Conservation (phyloP, 2,797 vertebrate genomes). For the Capromys pilorides region DNA sequence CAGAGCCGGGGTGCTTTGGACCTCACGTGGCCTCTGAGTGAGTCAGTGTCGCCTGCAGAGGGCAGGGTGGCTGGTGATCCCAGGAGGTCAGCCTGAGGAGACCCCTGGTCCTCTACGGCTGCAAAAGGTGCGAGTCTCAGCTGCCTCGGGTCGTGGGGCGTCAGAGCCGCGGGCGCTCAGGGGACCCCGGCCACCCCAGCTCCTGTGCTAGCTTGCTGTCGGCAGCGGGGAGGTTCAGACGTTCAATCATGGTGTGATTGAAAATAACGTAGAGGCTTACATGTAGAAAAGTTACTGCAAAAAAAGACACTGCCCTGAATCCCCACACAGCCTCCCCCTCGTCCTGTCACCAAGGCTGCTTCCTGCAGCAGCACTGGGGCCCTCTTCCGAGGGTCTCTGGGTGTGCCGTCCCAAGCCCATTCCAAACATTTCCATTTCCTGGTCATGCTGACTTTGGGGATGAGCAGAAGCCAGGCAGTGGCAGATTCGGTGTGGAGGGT, state of each 20-base stretch:
- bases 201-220: neutral
- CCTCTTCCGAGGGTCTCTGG: neutral
- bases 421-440: neutral
- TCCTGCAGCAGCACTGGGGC: neutral
- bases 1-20: too few relatives aligned
- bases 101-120: neutral
- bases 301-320: neutral
- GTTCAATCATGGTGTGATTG: neutral
- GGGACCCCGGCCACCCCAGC: neutral
- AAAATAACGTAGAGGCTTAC: neutral
- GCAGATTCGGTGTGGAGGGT: neutral
- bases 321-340: too few relatives aligned
- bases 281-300: neutral
- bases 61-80: neutral
- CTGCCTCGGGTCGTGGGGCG: neutral
- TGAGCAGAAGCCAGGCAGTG: neutral
- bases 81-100: neutral
- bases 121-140: neutral
- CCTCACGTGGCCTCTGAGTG: neutral
- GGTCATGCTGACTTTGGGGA: neutral
- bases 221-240: neutral
- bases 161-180: neutral
- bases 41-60: too few relatives aligned
- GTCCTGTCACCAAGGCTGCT: accelerated
- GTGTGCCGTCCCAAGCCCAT: neutral